Percentiles rank a stretch among this genome's conserved stretches.
Evolutionary conservation across 2,113 vertebrate genomes (phyloP).

Genomic region (Raja brachyura): DNA sequence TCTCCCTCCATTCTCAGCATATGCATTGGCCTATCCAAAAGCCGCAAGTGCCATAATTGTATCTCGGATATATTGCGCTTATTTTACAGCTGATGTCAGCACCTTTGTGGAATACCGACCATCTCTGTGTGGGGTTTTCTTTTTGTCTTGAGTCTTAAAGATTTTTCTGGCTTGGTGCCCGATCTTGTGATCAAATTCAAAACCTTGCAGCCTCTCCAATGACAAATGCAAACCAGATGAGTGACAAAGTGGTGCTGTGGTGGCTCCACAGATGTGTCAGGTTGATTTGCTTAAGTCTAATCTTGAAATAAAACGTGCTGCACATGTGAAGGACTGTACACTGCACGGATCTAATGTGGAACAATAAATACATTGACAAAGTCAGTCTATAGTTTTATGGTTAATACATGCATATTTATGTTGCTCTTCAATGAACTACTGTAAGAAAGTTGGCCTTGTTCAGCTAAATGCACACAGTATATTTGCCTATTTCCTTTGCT

Average conservation of each 20-base stretch:
- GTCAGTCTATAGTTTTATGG: not conserved
- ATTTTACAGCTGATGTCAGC: conserved; percentile 10
- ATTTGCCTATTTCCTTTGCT: too few relatives aligned
- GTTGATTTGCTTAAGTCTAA: not conserved
- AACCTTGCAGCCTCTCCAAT: not conserved
- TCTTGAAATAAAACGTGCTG: not conserved
- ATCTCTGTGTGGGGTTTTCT: not conserved
- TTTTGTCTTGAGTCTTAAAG: not conserved
- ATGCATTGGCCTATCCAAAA: too few relatives aligned
- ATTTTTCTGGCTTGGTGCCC: not conserved
- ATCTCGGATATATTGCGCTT: too few relatives aligned
- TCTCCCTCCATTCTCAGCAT: too few relatives aligned
- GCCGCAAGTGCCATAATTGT: too few relatives aligned
- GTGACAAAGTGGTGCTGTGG: not conserved
- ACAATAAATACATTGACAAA: not conserved
- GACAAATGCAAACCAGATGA: conserved; percentile 24
- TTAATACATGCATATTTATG: not conserved
- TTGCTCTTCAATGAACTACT: not conserved
- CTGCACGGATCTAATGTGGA: not conserved
- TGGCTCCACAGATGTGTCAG: not conserved
- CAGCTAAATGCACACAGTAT: not conserved
- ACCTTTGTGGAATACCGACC: not conserved
- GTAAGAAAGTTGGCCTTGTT: not conserved
- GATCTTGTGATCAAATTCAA: conserved; percentile 17
- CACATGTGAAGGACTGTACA: not conserved